Base-by-base conservation (phyloP, 2,797 vertebrate genomes). In the Odontamblyopus rebecca region DNA sequence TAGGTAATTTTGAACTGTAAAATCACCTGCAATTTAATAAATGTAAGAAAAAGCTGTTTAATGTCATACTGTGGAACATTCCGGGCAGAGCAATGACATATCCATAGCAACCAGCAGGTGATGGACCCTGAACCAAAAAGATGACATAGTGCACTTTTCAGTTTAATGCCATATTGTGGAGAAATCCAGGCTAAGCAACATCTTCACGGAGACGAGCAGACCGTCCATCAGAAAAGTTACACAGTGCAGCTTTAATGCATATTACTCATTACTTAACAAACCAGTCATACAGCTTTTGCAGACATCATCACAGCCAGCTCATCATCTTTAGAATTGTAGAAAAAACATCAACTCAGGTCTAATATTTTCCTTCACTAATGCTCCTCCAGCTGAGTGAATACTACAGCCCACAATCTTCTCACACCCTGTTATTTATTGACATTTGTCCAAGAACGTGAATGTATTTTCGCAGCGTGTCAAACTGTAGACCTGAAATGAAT, bases 401-500 rank as follows among this genome's bases (percentile, higher is more conserved):
- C 27, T 15, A 32, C 30, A 62, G 61, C 7, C 8, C 4, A 62
- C 18, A 35, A 12, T n/a, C 8, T n/a, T 32, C 7, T 3, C 9
- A 62, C 7, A 35, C 11, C 11, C 8, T n/a, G 61, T 62, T 38
- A 13, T 62, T n/a, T 19, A 35, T 32, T 11, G 6, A 61, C n/a
- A 3, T 16, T 29, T 16, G 19, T 35, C 11, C 59, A 61, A 35
- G 59, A 60, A 16, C 26, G 12, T 16, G 30, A 29, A 72, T 38
- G 29, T 44, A 70, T 63, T 60, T 68, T 51, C 68, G 41, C 32
- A 26, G 50, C 12, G 18, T 6, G 48, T 71, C 50, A 75, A 72
- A 80, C 64, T 67, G 51, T 41, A 66, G 3, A 19, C 1, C 0
- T 68, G 56, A 77, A 64, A 16, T 23, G 32, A 60, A 62, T 32